These are phyloP conservation scores for Falco peregrinus DNA, from an alignment of 2,797 vertebrate species.

Conservation along the genomic window DNA sequence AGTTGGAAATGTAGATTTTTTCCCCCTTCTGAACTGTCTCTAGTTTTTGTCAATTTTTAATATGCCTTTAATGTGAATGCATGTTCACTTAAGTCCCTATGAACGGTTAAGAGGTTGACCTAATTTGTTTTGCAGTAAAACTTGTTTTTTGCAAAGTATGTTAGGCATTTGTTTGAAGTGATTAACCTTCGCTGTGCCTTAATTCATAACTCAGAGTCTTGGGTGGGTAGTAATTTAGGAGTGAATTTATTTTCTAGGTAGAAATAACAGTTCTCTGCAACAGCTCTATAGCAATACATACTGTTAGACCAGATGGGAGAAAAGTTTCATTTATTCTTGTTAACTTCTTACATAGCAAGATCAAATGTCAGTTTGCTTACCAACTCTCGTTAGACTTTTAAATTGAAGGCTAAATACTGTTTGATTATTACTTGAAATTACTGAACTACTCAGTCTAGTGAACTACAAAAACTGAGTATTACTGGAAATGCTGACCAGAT, in stretches of 20 bases:
- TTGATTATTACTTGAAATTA: not conserved
- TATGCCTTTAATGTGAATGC: not conserved
- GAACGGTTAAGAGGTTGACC: not conserved
- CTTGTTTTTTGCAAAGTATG: not conserved
- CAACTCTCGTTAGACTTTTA: not conserved
- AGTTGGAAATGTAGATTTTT: not conserved
- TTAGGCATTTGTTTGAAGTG: not conserved
- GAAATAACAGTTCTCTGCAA: not conserved
- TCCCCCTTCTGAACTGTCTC: not conserved
- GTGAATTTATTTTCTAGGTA: not conserved
- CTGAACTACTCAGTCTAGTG: not conserved
- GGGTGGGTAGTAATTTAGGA: not conserved
- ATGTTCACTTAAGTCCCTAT: not conserved
- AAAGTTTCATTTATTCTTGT: not conserved
- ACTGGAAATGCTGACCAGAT: constrained; percentile 29
- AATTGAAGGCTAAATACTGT: not conserved
- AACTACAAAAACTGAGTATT: not conserved
- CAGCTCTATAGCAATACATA: not conserved
- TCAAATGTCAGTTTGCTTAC: not conserved
- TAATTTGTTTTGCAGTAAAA: not conserved
- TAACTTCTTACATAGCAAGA: not conserved
- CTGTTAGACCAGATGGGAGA: not conserved
- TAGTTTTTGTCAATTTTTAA: not conserved
- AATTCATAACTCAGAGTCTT: not conserved
- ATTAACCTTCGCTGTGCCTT: not conserved